Evolutionary conservation across 2,888 invertebrate genomes (phyloP).

Genomic region (Tinea pellionella): DNA sequence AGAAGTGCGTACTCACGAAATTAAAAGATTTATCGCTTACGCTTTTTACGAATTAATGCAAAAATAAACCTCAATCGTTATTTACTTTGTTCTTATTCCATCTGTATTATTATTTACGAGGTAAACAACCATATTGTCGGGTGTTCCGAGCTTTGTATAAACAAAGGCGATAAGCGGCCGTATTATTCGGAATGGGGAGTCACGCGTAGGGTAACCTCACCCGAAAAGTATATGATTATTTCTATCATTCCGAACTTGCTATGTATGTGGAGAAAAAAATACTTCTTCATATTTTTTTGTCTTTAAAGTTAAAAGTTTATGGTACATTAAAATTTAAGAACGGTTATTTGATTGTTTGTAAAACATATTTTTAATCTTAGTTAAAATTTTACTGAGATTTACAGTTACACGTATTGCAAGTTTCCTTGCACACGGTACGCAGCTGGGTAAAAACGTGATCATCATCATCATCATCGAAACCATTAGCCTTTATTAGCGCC

Average conservation of each 20-base stretch:
- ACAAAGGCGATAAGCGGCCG: constrained; percentile 34
- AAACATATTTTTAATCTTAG: no score
- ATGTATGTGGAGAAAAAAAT: no score
- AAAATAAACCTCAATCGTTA: constrained; percentile 3
- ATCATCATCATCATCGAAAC: no score
- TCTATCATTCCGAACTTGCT: not conserved
- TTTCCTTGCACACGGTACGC: no score
- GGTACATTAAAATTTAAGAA: no score
- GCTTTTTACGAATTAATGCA: not conserved
- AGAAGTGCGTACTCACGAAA: not conserved
- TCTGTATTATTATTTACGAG: constrained; percentile 40
- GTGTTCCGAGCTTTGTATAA: constrained; percentile 36
- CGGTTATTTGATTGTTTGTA: no score
- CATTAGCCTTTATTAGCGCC: no score
- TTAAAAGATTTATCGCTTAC: not conserved
- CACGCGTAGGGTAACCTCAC: constrained; percentile 1
- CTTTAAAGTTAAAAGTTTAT: no score
- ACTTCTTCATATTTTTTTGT: no score
- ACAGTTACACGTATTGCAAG: no score
- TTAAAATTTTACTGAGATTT: no score
- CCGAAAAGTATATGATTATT: constrained; percentile 9
- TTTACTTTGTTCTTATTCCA: constrained; percentile 13
- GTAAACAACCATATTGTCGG: constrained; percentile 38
- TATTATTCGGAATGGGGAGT: constrained; percentile 11
- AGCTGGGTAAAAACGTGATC: no score